phyloP scores from a whole-genome alignment of 2,113 vertebrate genomes.

The Sporophila hypoxantha region DNA sequence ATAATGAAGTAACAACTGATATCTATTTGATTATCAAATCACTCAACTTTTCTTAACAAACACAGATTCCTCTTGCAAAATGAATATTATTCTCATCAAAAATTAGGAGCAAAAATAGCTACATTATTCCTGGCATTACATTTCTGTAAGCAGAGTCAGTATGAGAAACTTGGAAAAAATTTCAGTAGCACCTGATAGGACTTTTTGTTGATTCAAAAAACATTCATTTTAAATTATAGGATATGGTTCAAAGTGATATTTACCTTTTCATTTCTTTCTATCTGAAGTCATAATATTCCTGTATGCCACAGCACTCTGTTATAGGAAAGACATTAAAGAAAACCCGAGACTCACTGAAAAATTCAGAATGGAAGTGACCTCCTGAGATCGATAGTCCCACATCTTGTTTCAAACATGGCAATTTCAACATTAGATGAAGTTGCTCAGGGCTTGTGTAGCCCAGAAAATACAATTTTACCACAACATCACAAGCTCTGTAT shows the following conservation, averaged over 20 bases:
- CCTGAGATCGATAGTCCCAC: not conserved
- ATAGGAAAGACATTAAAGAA: not conserved
- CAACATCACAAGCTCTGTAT: not conserved
- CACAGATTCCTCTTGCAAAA: not conserved
- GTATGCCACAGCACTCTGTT: not conserved
- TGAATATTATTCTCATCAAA: not conserved
- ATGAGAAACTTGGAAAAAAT: not conserved
- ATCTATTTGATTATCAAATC: not conserved
- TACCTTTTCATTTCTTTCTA: not conserved
- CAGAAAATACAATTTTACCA: not conserved
- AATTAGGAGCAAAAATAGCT: not conserved
- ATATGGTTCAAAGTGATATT: not conserved
- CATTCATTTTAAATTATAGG: not conserved
- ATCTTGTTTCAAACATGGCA: not conserved
- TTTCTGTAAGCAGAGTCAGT: not conserved
- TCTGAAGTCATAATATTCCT: not conserved
- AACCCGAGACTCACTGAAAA: not conserved
- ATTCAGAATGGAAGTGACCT: not conserved
- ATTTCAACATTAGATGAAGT: not conserved
- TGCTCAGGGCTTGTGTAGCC: not conserved
- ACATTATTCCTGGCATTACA: not conserved
- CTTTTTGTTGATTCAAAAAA: not conserved
- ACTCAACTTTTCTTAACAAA: not conserved
- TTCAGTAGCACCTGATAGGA: not conserved
- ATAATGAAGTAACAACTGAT: not conserved